Evolutionary conservation across 2,888 invertebrate genomes (phyloP).

Genomic region (Drosophila dives): DNA sequence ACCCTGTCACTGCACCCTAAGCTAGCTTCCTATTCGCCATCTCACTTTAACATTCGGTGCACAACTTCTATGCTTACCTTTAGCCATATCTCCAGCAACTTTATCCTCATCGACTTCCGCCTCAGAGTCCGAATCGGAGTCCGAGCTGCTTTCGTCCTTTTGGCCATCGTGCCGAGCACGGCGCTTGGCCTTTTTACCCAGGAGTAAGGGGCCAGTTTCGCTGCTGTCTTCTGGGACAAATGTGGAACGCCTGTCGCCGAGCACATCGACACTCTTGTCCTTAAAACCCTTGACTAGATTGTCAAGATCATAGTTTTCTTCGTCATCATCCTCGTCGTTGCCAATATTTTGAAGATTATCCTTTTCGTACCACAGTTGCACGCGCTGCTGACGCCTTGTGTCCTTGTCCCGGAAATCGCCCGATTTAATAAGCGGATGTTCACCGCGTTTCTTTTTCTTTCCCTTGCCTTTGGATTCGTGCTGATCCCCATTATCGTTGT

Average conservation of each 20-base stretch:
- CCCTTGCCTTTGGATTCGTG: slow-evolving; percentile 75
- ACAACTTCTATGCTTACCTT: slow-evolving; percentile 52
- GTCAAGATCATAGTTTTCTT: slow-evolving; percentile 94
- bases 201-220: slow-evolving; percentile 22
- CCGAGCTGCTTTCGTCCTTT: slow-evolving; percentile 65
- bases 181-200: slow-evolving; percentile 83
- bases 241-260: slow-evolving; percentile 75
- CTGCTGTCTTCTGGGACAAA: not conserved
- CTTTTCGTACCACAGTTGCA: slow-evolving; percentile 94
- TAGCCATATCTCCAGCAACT: slow-evolving; percentile 61
- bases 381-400: slow-evolving; percentile 90
- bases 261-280: slow-evolving; percentile 88
- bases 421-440: slow-evolving; percentile 92
- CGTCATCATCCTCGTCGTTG: slow-evolving; percentile 93
- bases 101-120: slow-evolving; percentile 68
- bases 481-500: slow-evolving; percentile 85
- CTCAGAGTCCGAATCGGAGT: slow-evolving; percentile 77
- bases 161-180: slow-evolving; percentile 77
- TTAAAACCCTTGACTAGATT: slow-evolving; percentile 90
- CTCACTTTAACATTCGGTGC: not conserved
- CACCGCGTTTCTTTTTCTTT: slow-evolving; percentile 80
- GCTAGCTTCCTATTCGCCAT: not conserved
- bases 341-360: slow-evolving; percentile 90
- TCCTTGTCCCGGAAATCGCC: slow-evolving; percentile 91
- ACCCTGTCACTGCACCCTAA: not conserved